Base-by-base conservation (phyloP, 2,888 invertebrate species). In the Cetonia aurata region DNA sequence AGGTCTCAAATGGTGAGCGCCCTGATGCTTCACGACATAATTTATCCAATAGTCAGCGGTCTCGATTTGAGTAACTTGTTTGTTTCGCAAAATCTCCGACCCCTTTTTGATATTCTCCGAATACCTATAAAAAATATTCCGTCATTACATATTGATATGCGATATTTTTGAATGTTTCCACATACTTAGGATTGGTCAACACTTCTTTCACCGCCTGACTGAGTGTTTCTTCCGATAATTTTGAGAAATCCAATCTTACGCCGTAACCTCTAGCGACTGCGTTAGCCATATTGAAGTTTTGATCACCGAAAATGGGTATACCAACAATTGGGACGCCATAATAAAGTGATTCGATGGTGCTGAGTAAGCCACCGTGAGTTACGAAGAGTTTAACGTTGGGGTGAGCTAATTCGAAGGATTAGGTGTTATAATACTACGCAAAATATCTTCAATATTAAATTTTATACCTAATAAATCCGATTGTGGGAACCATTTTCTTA, bases 401-500 rank as follows among this genome's bases (percentile, higher is more conserved):
- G 19, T 71, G 60, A 13, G 71, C 59, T 59, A 57, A 10, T 37
- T 33, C n/a, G 37, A 42, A 17, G 3, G 19, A 55, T 9, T n/a
- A 56, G 10, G 6, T 56, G 13, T 53, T 31, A n/a, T n/a, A 12
- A 53, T 8, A 25, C 53, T 8, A 31, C 19, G n/a, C n/a, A n/a
- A n/a, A n/a, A n/a, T 33, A 33, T 9, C 6, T 33, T 13, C 2
- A 12, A 31, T 33, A 8, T 13, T 19, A 8, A n/a, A 6, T 3
- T 37, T 65, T 65, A 25, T 71, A 77, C 77, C 75, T 19, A 79
- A 55, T 42, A 79, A 69, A 48, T 74, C 76, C 0, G 68, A 19
- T 57, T 92, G 92, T 0, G 92, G 92, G 44, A 91, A 77, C 92
- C 92, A 92, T 72, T 88, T 87, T 70, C 85, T 82, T 1, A 87